Evolutionary conservation across 1,140 invertebrate species (phyloP).

Genomic region (Delia radicum): DNA sequence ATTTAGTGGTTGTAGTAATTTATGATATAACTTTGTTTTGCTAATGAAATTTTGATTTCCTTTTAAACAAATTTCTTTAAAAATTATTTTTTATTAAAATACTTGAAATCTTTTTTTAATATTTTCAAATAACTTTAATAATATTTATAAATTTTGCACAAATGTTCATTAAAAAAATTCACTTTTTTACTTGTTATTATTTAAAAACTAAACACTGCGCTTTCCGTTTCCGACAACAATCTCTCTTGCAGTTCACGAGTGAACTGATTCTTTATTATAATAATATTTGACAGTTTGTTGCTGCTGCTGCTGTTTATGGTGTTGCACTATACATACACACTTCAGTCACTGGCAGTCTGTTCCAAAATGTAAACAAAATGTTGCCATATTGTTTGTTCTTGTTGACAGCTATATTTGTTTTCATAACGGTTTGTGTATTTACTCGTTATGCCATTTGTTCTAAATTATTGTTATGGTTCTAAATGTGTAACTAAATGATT

Average conservation of each 20-base stretch:
- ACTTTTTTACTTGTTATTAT: no score
- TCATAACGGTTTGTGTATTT: background rate
- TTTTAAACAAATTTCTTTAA: background rate
- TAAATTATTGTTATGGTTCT: background rate
- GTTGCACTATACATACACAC: background rate
- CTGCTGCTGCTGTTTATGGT: background rate
- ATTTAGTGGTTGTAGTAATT: background rate
- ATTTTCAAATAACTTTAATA: background rate
- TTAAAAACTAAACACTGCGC: no score
- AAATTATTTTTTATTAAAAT: background rate
- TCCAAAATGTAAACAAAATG: background rate
- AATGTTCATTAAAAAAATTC: background rate
- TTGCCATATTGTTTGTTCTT: background rate
- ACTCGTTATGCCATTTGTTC: background rate
- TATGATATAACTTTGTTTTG: background rate
- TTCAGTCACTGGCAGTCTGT: no score
- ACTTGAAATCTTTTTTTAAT: background rate
- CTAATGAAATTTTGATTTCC: background rate
- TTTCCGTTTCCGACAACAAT: constrained; percentile 15
- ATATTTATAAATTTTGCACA: background rate
- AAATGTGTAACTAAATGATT: background rate
- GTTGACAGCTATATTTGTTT: background rate
- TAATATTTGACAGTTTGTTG: background rate
- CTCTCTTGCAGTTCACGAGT: constrained; percentile 25
- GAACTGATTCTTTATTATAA: constrained; percentile 18